phyloP scores from a whole-genome alignment of 2,888 invertebrate genomes.

The Noctua comes region DNA sequence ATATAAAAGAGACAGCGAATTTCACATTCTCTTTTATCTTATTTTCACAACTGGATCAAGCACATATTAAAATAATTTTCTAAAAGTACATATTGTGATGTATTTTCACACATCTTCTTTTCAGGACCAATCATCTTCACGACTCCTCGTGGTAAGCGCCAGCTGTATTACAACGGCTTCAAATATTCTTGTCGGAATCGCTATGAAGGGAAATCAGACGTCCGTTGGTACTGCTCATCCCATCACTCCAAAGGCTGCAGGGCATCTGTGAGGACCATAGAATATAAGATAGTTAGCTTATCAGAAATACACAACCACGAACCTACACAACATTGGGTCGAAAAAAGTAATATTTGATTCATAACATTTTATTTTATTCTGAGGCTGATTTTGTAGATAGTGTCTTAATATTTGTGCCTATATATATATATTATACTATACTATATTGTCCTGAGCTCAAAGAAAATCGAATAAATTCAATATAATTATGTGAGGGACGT shows the following conservation, averaged over 20 bases:
- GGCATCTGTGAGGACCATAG: conserved; percentile 63
- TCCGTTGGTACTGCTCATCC: conserved; percentile 56
- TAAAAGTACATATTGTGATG: too few species aligned
- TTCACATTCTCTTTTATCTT: too few species aligned
- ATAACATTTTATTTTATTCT: background rate
- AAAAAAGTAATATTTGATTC: background rate
- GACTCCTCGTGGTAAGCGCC: conserved; percentile 49
- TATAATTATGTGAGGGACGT: too few species aligned
- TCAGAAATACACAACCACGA: conserved; percentile 36
- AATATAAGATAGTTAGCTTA: conserved; percentile 57
- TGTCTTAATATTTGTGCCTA: background rate
- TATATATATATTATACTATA: too few species aligned
- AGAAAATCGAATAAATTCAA: too few species aligned
- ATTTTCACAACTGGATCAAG: too few species aligned
- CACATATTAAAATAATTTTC: too few species aligned
- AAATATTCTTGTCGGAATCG: conserved; percentile 58
- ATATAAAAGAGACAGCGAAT: too few species aligned
- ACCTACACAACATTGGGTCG: conserved; percentile 22
- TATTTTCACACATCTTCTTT: conserved; percentile 12
- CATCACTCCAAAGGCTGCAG: conserved; percentile 51
- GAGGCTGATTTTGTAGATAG: background rate
- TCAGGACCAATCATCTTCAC: conserved; percentile 36
- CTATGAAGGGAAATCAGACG: conserved; percentile 51
- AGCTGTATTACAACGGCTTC: conserved; percentile 61
- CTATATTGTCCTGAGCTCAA: too few species aligned